Evolutionary conservation across 1,140 invertebrate species (phyloP), one percentile per base, ranked within the genome.

Genomic region (Lordiphosa collinella): DNA sequence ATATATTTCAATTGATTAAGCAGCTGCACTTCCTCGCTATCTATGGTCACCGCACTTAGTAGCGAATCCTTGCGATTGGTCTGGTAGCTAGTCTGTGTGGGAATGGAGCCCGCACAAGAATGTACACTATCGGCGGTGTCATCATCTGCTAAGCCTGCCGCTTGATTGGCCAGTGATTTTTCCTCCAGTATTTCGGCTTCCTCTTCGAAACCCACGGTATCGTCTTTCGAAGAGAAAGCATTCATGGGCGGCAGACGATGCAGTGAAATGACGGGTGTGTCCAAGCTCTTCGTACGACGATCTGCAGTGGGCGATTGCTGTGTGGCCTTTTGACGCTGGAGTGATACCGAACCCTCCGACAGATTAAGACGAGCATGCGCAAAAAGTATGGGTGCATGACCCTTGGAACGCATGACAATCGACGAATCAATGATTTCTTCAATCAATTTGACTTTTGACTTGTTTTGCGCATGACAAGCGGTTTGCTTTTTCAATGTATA

Each of bases 171-270:
- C 18, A 92, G 66, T 0, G 90, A 84, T 61, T 92, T 92, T 66
- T 92, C 91, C 79, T 91, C 91, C 14, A 93, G 90, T 52, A 92
- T 91, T 53, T 92, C 91, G 11, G 93, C 92, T 78, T 92, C 91
- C 79, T 94, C 91, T 60, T 93, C 93, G 32, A 90, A 90, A 52
- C 92, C 93, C 1, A 96, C 92, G 0, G 95, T 96, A 82, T 96
- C 95, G 89, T 96, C 95, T 89, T 96, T 96, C 51, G 94, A 95
- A 0, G 95, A 96, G 89, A 96, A 95, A 0, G 95, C 94, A 89
- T 95, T 95, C 74, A 94, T 92, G n/a, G 94, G 93, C 16, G 95
- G 95, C 49, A 96, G 89, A 71, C 92, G 91, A 88, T 94, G 93
- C 13, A 96, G 84, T 11, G 94, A 93, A 74, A 96, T 95, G 37